These are phyloP conservation scores for Lycocorax pyrrhopterus DNA, from an alignment of 2,113 vertebrate genomes.

Conservation along the genomic window DNA sequence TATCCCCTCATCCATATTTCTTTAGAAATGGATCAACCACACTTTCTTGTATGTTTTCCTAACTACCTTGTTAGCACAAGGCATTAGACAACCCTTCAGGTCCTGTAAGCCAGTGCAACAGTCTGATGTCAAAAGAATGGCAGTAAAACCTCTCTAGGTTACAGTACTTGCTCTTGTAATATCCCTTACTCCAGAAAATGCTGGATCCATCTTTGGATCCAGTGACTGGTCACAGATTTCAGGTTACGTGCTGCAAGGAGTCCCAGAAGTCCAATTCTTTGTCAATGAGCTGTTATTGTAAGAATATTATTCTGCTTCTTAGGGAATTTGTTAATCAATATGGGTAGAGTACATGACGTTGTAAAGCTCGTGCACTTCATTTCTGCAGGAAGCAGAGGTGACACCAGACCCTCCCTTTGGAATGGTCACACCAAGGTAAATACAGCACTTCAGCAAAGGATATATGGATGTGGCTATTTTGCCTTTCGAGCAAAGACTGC, in stretches of 20 bases:
- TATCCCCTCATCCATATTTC: not conserved
- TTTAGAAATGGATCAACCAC: not conserved
- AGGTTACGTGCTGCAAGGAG: not conserved
- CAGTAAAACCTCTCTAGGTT: not conserved
- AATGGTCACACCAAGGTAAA: not conserved
- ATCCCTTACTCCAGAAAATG: not conserved
- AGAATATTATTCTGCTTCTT: not conserved
- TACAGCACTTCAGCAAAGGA: not conserved
- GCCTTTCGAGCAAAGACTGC: not conserved
- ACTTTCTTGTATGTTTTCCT: not conserved
- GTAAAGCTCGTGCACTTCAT: not conserved
- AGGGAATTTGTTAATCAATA: not conserved
- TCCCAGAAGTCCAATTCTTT: not conserved
- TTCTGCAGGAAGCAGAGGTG: not conserved
- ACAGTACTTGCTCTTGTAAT: not conserved
- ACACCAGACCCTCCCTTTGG: not conserved
- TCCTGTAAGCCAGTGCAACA: not conserved
- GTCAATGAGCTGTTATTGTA: not conserved
- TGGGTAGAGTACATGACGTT: not conserved
- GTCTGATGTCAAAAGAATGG: not conserved
- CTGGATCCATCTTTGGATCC: not conserved
- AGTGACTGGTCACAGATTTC: not conserved
- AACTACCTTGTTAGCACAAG: not conserved
- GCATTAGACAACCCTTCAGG: not conserved
- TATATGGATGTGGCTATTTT: not conserved